Evolutionary conservation across 1,140 invertebrate genomes (phyloP).

Genomic region (Magallana angulata): DNA sequence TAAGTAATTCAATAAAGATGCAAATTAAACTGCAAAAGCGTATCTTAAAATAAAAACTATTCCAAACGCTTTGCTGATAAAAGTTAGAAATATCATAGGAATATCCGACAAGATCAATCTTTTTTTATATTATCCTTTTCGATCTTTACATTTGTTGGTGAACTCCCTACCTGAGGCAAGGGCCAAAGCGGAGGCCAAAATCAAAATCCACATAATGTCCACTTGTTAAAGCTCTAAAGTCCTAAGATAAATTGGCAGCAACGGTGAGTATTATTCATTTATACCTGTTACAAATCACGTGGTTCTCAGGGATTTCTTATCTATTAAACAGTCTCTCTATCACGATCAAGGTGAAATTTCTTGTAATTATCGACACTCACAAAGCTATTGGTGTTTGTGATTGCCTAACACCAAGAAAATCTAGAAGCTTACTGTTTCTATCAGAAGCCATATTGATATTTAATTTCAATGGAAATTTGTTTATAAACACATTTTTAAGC

Average conservation of each 20-base stretch:
- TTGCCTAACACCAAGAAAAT: too few species aligned
- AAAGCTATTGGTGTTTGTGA: too few species aligned
- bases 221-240: background rate
- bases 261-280: background rate
- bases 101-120: background rate
- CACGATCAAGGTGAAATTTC: background rate
- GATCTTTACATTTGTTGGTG: background rate
- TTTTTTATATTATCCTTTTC: background rate
- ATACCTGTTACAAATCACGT: background rate
- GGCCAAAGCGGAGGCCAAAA: background rate
- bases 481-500: too few species aligned
- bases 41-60: background rate
- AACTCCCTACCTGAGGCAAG: background rate
- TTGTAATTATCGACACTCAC: background rate
- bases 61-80: background rate
- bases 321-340: background rate
- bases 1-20: background rate
- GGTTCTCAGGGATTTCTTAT: conserved; percentile 1
- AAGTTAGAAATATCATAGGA: background rate
- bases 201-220: background rate
- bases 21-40: background rate
- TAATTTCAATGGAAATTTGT: too few species aligned
- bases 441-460: too few species aligned
- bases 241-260: background rate
- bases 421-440: too few species aligned